These are phyloP conservation scores for Chrysochloris asiatica DNA, from an alignment of 2,113 vertebrate genomes.

Conservation along the genomic window DNA sequence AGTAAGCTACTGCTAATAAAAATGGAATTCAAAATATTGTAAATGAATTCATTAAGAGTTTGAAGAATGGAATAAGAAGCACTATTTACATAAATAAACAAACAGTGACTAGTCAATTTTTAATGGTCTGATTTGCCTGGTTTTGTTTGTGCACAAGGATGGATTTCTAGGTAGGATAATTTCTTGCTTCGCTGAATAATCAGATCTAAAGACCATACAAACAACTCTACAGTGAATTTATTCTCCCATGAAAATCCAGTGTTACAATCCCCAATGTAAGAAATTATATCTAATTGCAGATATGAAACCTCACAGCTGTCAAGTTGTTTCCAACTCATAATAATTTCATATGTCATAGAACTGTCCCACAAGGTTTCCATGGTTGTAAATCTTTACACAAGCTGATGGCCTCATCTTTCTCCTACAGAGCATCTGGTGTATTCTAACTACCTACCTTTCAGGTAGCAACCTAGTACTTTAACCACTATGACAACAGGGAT, in stretches of 20 bases:
- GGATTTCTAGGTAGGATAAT: not conserved
- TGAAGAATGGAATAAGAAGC: not conserved
- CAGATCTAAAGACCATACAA: not conserved
- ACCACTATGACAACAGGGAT: no score
- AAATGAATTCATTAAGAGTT: slow-evolving; percentile 8
- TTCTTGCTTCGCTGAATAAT: not conserved
- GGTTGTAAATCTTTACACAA: no score
- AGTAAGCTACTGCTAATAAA: slow-evolving; percentile 30
- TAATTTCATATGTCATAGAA: no score
- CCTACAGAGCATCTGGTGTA: no score
- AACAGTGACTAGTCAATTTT: not conserved
- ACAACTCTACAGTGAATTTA: not conserved
- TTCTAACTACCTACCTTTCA: no score
- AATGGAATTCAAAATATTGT: slow-evolving; percentile 23
- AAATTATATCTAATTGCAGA: not conserved
- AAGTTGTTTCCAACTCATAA: no score
- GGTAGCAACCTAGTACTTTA: no score
- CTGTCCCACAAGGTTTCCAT: no score
- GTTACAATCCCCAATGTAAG: not conserved
- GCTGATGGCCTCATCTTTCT: no score
- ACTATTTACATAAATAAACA: slow-evolving; percentile 12
- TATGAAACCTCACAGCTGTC: no score
- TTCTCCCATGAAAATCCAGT: not conserved
- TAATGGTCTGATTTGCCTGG: not conserved
- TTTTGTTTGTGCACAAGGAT: not conserved